Evolutionary conservation across 2,113 vertebrate genomes (phyloP).

Genomic region (Arenaria interpres): DNA sequence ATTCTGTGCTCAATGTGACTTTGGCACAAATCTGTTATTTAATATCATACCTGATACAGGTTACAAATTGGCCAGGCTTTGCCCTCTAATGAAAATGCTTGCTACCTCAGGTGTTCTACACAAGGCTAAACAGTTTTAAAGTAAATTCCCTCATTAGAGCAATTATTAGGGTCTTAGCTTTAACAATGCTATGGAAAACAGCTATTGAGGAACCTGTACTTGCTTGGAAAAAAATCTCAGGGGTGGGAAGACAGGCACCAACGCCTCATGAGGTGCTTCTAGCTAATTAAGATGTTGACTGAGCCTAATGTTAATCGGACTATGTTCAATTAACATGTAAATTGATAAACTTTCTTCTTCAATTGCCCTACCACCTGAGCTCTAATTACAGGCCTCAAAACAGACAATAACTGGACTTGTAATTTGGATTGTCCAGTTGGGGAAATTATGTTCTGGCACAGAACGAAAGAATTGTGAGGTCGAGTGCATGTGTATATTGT

Average conservation of each 20-base stretch:
- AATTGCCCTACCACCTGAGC: constrained; percentile 78
- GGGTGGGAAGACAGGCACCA: constrained; percentile 1
- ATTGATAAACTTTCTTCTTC: constrained; percentile 75
- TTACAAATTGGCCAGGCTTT: not conserved
- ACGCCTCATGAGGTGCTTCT: constrained; percentile 54
- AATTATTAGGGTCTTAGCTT: not conserved
- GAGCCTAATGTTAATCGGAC: constrained; percentile 71
- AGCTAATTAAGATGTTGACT: constrained; percentile 80
- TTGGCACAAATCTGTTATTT: not conserved
- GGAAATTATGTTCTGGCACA: constrained; percentile 50
- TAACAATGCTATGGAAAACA: constrained; percentile 1
- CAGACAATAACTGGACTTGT: constrained; percentile 67
- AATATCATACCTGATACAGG: not conserved
- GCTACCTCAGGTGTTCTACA: constrained; percentile 4
- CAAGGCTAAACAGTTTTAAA: not conserved
- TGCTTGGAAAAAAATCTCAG: constrained; percentile 29
- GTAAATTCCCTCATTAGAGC: not conserved
- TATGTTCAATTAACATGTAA: constrained; percentile 78
- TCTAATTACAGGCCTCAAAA: constrained; percentile 73
- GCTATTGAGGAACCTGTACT: constrained; percentile 3
- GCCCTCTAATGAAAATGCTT: not conserved
- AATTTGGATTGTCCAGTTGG: constrained; percentile 62
- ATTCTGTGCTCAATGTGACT: not conserved
- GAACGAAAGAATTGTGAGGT: not conserved
- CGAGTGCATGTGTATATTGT: not conserved